phyloP scores from a whole-genome alignment of 2,888 invertebrate genomes.

The Dolichomitus sp. region DNA sequence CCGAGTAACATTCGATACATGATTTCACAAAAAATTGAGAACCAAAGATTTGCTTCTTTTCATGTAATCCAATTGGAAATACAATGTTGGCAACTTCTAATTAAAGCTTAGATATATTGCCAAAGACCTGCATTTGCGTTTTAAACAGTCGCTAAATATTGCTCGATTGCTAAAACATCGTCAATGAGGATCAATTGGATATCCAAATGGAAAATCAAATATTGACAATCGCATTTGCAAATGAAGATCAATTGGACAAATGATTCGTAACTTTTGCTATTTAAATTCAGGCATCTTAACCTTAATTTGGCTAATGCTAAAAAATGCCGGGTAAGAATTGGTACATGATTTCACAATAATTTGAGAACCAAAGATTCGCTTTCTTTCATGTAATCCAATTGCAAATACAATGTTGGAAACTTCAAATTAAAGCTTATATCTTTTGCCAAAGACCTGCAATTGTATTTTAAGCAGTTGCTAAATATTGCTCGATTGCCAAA shows the following conservation, averaged over 20 bases:
- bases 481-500: background rate
- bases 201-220: background rate
- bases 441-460: no score
- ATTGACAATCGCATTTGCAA: background rate
- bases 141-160: no score
- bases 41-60: background rate
- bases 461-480: no score
- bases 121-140: no score
- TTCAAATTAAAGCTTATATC: no score
- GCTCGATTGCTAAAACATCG: background rate
- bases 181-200: background rate
- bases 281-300: no score
- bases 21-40: background rate
- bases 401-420: no score
- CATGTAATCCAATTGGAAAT: background rate
- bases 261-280: no score
- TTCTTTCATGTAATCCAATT: background rate
- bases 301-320: no score
- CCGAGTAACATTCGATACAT: background rate
- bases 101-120: no score
- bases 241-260: background rate
- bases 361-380: background rate
- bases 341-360: background rate
- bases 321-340: background rate
- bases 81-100: no score